These are phyloP conservation scores for Cephalopterus ornatus DNA, from an alignment of 2,113 vertebrate species.

Conservation along the genomic window DNA sequence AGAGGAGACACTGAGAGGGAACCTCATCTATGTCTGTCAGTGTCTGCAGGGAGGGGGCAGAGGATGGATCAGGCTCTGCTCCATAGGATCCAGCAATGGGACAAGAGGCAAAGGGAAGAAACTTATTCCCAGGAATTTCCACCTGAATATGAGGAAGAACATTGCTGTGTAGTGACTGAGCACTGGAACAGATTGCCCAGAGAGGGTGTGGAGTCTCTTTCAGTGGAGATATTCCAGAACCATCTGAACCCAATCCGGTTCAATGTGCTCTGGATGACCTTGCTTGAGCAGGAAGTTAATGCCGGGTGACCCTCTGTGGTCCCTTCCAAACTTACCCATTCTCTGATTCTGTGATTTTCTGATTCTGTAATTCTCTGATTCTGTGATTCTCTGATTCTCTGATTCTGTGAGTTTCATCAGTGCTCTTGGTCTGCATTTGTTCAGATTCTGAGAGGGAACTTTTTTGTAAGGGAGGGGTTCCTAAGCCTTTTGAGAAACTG, in stretches of 20 bases:
- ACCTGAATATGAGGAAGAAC: fast-evolving
- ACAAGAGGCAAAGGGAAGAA: fast-evolving
- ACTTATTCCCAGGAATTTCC: not conserved
- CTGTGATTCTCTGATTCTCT: no score
- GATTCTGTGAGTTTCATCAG: fast-evolving
- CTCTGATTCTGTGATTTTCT: not conserved
- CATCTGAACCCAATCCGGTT: not conserved
- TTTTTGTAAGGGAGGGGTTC: not conserved
- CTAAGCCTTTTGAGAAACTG: not conserved
- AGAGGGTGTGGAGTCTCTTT: not conserved
- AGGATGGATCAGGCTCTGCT: not conserved
- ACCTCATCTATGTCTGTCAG: fast-evolving
- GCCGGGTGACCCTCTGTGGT: fast-evolving
- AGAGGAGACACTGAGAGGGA: not conserved
- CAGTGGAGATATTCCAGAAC: not conserved
- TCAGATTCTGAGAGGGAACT: not conserved
- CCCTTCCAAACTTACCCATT: fast-evolving
- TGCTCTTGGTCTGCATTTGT: not conserved
- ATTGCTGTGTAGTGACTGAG: not conserved
- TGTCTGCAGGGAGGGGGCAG: not conserved
- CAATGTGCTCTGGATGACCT: not conserved
- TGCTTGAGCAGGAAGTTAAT: not conserved
- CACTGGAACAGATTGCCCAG: not conserved
- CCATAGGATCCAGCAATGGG: fast-evolving
- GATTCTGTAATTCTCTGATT: no score